A percentile compares a stretch with the other conserved stretches of the same genome.
Conservation (phyloP, 1,140 invertebrate genomes). For the Stenopsyche tienmushanensis region DNA sequence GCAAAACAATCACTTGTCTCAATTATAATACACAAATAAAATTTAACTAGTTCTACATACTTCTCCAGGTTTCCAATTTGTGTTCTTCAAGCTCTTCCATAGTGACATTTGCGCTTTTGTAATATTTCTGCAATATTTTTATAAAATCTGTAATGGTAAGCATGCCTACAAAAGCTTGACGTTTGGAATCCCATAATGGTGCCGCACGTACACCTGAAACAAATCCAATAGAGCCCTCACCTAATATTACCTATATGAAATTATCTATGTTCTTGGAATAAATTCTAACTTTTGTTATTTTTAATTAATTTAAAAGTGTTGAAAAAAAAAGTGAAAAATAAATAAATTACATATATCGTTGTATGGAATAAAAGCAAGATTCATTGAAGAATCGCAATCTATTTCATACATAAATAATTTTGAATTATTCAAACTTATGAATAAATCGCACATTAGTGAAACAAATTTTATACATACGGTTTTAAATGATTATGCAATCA, state of each 20-base stretch:
- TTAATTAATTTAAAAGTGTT: background rate
- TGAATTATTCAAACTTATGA: no score
- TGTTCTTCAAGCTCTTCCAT: slow-evolving; percentile 98
- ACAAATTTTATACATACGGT: no score
- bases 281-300: no score
- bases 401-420: no score
- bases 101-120: slow-evolving; percentile 85
- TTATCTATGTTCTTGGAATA: no score
- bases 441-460: no score
- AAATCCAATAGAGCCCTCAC: slow-evolving; percentile 17
- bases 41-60: slow-evolving; percentile 54
- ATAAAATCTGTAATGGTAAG: slow-evolving; percentile 99
- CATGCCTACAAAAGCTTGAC: slow-evolving; percentile 95
- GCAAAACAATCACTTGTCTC: background rate
- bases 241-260: no score
- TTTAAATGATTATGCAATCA: no score
- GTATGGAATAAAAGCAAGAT: no score
- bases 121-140: slow-evolving; percentile 97
- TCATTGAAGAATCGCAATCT: no score
- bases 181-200: slow-evolving; percentile 92
- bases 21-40: background rate
- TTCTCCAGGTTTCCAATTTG: slow-evolving; percentile 92
- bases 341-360: no score
- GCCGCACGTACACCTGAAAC: slow-evolving; percentile 87
- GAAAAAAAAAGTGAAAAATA: background rate